phyloP scores from a whole-genome alignment of 2,113 vertebrate genomes.

The Anarhynchus alexandrinus region DNA sequence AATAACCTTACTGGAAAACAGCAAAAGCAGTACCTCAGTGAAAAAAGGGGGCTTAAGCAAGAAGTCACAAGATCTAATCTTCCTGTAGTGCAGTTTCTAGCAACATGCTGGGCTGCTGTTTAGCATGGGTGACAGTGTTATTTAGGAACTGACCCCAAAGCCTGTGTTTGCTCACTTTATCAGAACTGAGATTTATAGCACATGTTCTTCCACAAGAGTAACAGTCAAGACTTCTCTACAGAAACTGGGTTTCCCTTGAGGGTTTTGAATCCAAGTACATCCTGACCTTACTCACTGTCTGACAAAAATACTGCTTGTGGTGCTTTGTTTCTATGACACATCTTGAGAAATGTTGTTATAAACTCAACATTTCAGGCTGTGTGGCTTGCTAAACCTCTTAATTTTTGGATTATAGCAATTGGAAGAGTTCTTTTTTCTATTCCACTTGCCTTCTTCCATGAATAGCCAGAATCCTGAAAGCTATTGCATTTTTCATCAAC shows the following conservation, averaged over 20 bases:
- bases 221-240: background rate
- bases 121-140: background rate
- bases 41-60: background rate
- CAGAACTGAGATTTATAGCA: background rate
- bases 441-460: background rate
- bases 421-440: background rate
- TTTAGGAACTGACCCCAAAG: background rate
- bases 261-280: background rate
- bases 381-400: background rate
- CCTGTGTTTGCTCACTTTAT: background rate
- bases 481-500: background rate
- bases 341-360: background rate
- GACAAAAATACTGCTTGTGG: background rate
- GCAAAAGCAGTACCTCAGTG: background rate
- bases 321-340: background rate
- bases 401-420: background rate
- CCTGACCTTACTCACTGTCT: constrained; percentile 2
- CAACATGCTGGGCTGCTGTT: background rate
- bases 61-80: background rate
- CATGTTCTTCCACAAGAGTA: background rate
- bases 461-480: background rate
- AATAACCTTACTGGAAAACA: background rate
- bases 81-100: background rate
- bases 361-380: background rate
- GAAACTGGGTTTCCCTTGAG: constrained; percentile 13